Evolutionary conservation across 1,140 invertebrate genomes (phyloP).

Genomic region (Saxidomus purpurata): DNA sequence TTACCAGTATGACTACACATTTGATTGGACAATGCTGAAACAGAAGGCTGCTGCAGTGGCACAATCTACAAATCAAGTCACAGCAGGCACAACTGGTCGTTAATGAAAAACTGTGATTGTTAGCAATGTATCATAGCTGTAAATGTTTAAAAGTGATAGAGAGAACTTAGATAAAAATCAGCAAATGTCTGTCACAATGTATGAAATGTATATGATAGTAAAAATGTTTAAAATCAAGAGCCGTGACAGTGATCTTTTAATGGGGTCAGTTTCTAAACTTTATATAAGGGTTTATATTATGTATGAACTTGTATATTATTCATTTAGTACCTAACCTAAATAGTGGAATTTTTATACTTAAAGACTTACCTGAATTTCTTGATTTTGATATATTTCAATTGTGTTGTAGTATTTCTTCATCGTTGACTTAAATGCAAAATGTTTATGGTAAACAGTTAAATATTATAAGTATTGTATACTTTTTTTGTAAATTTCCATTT

Average conservation of each 20-base stretch:
- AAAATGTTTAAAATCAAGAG: too few species aligned
- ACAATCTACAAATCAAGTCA: conserved; percentile 72
- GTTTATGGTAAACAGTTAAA: too few species aligned
- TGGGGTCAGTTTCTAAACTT: too few species aligned
- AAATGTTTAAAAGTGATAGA: background rate
- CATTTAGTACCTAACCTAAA: background rate
- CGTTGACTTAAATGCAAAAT: too few species aligned
- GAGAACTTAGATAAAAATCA: conserved; percentile 2
- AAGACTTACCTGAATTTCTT: too few species aligned
- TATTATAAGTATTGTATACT: background rate
- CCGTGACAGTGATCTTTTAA: too few species aligned
- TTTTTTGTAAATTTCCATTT: background rate
- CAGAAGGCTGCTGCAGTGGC: conserved; percentile 90
- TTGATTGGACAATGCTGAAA: conserved; percentile 99
- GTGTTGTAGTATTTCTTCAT: too few species aligned
- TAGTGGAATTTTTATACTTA: background rate
- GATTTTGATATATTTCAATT: too few species aligned
- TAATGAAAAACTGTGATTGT: conserved; percentile 36
- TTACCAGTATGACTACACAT: conserved; percentile 99
- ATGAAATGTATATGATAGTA: too few species aligned
- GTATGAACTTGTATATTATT: background rate
- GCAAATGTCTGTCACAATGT: conserved; percentile 5
- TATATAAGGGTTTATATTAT: background rate
- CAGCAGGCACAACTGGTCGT: conserved; percentile 76
- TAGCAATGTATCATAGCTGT: background rate